These are phyloP conservation scores for Tetragonula carbonaria DNA, from an alignment of 2,888 invertebrate species.

Conservation along the genomic window DNA sequence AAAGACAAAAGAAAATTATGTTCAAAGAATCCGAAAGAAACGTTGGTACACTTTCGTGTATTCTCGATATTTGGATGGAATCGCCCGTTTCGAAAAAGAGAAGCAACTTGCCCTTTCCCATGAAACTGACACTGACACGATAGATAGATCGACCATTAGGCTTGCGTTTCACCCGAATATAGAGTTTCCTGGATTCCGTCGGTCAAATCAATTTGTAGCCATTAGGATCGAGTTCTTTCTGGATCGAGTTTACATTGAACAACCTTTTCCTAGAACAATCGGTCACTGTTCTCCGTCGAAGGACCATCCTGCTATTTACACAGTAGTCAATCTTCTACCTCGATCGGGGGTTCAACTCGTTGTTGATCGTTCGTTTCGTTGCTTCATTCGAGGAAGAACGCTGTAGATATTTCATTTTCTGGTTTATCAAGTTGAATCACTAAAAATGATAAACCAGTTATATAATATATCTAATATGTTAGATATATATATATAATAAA, in stretches of 20 bases:
- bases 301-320: constrained; percentile 37
- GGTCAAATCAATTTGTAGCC: constrained; percentile 83
- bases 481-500: too few relatives aligned
- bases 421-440: too few relatives aligned
- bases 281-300: constrained; percentile 30
- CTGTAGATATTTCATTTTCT: neutral
- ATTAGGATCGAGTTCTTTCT: constrained; percentile 73
- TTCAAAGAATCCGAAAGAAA: neutral
- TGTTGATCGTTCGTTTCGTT: constrained; percentile 5
- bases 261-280: constrained; percentile 65
- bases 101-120: constrained; percentile 72
- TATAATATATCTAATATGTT: neutral
- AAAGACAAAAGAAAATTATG: neutral
- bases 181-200: constrained; percentile 81
- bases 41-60: neutral
- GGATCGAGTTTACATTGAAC: constrained; percentile 69
- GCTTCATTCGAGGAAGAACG: neutral
- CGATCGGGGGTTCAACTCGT: constrained; percentile 27
- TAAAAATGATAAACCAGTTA: too few relatives aligned
- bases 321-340: constrained; percentile 42
- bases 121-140: constrained; percentile 80
- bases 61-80: constrained; percentile 38
- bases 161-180: constrained; percentile 80
- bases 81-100: constrained; percentile 42
- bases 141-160: constrained; percentile 83